phyloP scores from a whole-genome alignment of 2,888 invertebrate genomes.

The Pandemis corylana region DNA sequence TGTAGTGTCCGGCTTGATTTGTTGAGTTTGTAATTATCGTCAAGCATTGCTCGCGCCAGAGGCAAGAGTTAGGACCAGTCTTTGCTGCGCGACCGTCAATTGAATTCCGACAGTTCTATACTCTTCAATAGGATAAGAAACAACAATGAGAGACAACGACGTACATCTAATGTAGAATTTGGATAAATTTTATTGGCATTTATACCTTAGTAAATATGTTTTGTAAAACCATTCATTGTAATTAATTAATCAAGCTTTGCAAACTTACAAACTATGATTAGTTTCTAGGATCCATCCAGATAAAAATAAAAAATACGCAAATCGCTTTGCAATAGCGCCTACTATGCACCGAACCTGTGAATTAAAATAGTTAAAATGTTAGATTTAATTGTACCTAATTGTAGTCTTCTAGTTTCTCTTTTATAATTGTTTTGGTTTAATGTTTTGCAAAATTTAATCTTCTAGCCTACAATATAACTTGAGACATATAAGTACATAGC shows the following conservation, averaged over 20 bases:
- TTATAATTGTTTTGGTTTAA: background rate
- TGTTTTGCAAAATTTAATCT: background rate
- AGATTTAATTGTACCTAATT: conserved; percentile 7
- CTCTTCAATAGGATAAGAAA: conserved; percentile 71
- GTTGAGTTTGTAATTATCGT: conserved; percentile 60
- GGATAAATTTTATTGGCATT: conserved; percentile 65
- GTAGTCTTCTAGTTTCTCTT: conserved; percentile 13
- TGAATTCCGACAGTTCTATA: conserved; percentile 66
- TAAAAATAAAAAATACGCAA: conserved; percentile 14
- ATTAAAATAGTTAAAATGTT: conserved; percentile 9
- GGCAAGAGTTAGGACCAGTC: conserved; percentile 73
- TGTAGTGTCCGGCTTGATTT: conserved; percentile 69
- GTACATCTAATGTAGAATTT: conserved; percentile 64
- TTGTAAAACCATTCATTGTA: conserved; percentile 31
- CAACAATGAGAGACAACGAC: conserved; percentile 77
- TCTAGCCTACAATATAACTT: background rate
- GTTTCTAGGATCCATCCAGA: conserved; percentile 38
- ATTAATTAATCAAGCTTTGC: conserved; percentile 18
- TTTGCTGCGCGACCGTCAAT: conserved; percentile 72
- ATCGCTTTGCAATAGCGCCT: conserved; percentile 32
- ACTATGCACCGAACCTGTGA: conserved; percentile 3
- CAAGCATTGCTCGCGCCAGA: conserved; percentile 57
- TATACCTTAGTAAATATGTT: conserved; percentile 45
- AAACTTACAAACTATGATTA: conserved; percentile 25
- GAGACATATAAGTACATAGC: background rate